phyloP scores from a whole-genome alignment of 2,888 invertebrate species.

The Villa cingulata region DNA sequence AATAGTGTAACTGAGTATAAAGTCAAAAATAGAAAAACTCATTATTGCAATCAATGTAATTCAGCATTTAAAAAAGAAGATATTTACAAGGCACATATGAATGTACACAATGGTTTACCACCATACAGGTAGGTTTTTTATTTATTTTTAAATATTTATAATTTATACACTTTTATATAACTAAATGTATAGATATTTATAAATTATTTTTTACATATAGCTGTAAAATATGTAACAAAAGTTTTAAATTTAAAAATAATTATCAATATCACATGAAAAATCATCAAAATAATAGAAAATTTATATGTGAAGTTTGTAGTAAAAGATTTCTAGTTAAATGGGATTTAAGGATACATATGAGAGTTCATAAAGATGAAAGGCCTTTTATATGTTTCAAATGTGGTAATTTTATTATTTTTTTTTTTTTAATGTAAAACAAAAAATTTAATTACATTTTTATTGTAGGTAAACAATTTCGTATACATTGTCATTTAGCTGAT shows the following conservation, averaged over 20 bases:
- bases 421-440: neutral
- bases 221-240: conserved; percentile 7
- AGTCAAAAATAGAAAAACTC: neutral
- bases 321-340: conserved; percentile 40
- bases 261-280: conserved; percentile 12
- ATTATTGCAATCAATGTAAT: conserved; percentile 6
- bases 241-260: conserved; percentile 10
- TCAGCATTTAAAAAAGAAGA: conserved; percentile 1
- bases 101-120: conserved; percentile 10
- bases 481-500: conserved; percentile 10
- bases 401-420: conserved; percentile 18
- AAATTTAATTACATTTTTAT: neutral
- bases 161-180: no score
- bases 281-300: conserved; percentile 8
- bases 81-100: conserved; percentile 6
- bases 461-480: conserved; percentile 9
- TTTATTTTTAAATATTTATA: neutral
- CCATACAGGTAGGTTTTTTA: conserved; percentile 6
- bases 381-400: conserved; percentile 42
- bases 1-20: neutral
- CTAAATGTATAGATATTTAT: no score
- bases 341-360: conserved; percentile 44
- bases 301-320: conserved; percentile 22
- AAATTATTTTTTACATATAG: conserved; percentile 1
- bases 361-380: conserved; percentile 42